Percentiles rank a stretch among this genome's conserved stretches.
phyloP scores from a whole-genome alignment of 2,797 vertebrate genomes.

The Brotula barbata region DNA sequence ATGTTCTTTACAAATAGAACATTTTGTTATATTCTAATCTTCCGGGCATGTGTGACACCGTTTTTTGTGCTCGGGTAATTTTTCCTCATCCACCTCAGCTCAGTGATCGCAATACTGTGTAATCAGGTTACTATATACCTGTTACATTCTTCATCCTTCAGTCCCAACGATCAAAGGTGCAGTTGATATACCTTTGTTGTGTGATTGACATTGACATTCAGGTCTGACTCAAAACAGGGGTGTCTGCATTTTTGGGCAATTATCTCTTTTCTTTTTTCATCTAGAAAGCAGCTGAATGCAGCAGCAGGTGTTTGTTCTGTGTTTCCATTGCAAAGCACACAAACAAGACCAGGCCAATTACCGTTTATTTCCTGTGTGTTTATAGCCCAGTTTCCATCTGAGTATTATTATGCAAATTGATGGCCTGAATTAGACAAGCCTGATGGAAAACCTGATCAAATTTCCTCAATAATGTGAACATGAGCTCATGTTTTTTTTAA shows the following conservation, averaged over 20 bases:
- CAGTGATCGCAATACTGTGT: too few species aligned
- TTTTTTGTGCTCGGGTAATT: too few species aligned
- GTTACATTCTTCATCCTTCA: constrained; percentile 48
- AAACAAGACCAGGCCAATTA: constrained; percentile 33
- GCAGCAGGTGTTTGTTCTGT: constrained; percentile 49
- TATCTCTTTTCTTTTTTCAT: constrained; percentile 32
- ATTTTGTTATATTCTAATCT: too few species aligned
- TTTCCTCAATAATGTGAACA: too few species aligned
- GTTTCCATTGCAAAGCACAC: constrained; percentile 28
- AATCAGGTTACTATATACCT: constrained; percentile 35
- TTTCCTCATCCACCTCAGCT: too few species aligned
- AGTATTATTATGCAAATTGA: constrained; percentile 25
- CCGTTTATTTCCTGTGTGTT: not conserved
- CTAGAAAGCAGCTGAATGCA: constrained; percentile 36
- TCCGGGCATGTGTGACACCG: too few species aligned
- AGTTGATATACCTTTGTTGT: too few species aligned
- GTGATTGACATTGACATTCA: too few species aligned
- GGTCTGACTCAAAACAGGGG: constrained; percentile 37
- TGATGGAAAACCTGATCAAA: not conserved
- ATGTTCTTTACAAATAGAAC: too few species aligned
- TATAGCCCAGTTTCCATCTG: constrained; percentile 31
- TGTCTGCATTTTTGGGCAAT: constrained; percentile 43
- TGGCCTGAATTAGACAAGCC: constrained; percentile 20
- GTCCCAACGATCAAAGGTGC: too few species aligned
- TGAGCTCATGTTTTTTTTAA: too few species aligned